These are phyloP conservation scores for Melitaea cinxia DNA, from an alignment of 1,140 invertebrate species.

Conservation along the genomic window DNA sequence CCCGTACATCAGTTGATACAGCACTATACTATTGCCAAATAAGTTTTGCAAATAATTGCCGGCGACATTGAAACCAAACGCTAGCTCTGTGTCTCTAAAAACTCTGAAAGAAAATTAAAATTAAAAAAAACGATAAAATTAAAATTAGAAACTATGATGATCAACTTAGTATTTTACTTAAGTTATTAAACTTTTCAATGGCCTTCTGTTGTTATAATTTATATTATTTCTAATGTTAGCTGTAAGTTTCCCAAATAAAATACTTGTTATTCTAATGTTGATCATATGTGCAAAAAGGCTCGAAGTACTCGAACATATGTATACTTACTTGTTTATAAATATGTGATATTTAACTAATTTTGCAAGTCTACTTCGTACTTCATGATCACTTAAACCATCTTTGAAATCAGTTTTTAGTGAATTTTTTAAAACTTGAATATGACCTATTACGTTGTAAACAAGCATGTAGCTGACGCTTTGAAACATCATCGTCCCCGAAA, in stretches of 20 bases:
- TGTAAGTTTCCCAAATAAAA: too few relatives aligned
- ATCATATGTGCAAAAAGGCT: too few relatives aligned
- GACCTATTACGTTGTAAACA: constrained; percentile 52
- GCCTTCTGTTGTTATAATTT: too few relatives aligned
- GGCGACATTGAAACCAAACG: constrained; percentile 52
- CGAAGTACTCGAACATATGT: too few relatives aligned
- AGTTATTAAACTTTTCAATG: too few relatives aligned
- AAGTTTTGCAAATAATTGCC: constrained; percentile 57
- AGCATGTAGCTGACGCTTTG: constrained; percentile 48
- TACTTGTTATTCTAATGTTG: too few relatives aligned
- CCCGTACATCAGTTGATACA: constrained; percentile 56
- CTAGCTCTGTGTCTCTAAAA: constrained; percentile 47
- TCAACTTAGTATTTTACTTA: too few relatives aligned
- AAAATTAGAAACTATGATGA: too few relatives aligned
- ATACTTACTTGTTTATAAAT: constrained; percentile 50
- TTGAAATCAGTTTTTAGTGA: constrained; percentile 40
- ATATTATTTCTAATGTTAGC: too few relatives aligned
- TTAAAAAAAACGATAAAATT: too few relatives aligned
- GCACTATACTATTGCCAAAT: constrained; percentile 53
- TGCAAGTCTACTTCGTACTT: constrained; percentile 37
- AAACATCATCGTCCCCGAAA: constrained; percentile 38
- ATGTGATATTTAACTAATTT: constrained; percentile 50
- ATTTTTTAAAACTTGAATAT: constrained; percentile 51
- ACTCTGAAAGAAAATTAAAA: constrained; percentile 33
- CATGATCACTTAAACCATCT: constrained; percentile 30